Evolutionary conservation across 2,888 invertebrate species (phyloP).

Genomic region (Hydropsyche betteni): DNA sequence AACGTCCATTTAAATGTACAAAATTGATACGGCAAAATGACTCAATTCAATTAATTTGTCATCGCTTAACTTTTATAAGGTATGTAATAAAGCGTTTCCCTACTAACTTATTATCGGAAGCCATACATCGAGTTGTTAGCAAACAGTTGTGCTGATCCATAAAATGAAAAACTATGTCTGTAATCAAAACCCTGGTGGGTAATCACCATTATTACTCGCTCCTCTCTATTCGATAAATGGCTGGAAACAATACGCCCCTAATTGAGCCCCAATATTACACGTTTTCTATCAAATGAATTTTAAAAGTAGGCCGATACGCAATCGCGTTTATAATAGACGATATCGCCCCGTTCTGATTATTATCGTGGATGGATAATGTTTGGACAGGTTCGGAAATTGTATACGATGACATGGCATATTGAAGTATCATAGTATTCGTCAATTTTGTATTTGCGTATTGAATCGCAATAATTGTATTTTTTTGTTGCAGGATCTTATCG

Average conservation of each 20-base stretch:
- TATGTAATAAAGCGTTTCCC: no score
- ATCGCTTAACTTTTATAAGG: no score
- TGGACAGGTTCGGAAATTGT: no score
- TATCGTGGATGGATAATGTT: not conserved
- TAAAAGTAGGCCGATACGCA: not conserved
- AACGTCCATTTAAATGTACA: no score
- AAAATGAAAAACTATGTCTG: constrained; percentile 6
- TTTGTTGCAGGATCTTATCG: no score
- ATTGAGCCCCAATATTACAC: not conserved
- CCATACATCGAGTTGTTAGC: not conserved
- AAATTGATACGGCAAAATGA: no score
- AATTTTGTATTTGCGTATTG: no score
- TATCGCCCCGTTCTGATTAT: not conserved
- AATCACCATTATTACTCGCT: constrained; percentile 12
- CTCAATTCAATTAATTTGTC: no score
- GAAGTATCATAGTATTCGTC: no score
- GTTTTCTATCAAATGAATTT: not conserved
- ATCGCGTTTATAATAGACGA: not conserved
- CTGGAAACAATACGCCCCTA: constrained; percentile 3
- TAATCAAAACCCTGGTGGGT: not conserved
- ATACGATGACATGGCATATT: no score
- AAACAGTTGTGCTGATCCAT: not conserved
- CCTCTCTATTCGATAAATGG: not conserved
- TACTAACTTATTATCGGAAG: not conserved
- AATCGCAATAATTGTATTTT: no score